Evolutionary conservation across 2,888 invertebrate genomes (phyloP), one percentile per base, ranked within the genome.

Genomic region (Chrysolina haemoptera): DNA sequence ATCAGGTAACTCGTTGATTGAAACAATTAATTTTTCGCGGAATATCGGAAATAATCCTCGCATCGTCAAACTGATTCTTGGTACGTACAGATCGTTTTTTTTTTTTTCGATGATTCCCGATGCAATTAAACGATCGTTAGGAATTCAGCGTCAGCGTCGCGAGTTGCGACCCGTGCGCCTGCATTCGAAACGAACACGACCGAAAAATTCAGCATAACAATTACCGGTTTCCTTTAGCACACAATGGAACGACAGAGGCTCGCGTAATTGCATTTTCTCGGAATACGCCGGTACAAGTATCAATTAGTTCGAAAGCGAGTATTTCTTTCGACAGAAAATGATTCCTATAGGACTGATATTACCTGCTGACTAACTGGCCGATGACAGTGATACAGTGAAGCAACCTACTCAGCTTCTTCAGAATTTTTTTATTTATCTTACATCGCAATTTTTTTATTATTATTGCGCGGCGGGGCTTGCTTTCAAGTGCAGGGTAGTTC

Each of bases 141-240:
- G 50, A 50, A 50, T 50, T 50, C 50, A 16, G 10, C 16, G 50
- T 50, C 18, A 50, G 16, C 16, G 50, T 18, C 18, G 18, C 50
- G 50, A 16, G n/a, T n/a, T n/a, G 18, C 16, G 18, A 18, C 18
- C 59, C 43, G 68, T 59, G 43, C 68, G 20, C 65, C 20, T 46
- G 22, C 46, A 43, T 41, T 10, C 55, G 35, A 40, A 10, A 62
- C 70, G 53, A 70, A 70, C 63, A 50, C 68, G 27, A 35, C 66
- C 70, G 55, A 66, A 68, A 76, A 71, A 71, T 74, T 76, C 59
- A 70, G 46, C 70, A 40, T 75, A 72, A 72, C 70, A 70, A 72
- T 75, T 72, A 75, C 41, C 66, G 48, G 69, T 71, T 75, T 75
- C 72, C 75, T n/a, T 72, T 68, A 35, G 62, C 68, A 71, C 65